Conservation (phyloP, 1,140 invertebrate genomes). For the Pseudomyrmex pallidus region DNA sequence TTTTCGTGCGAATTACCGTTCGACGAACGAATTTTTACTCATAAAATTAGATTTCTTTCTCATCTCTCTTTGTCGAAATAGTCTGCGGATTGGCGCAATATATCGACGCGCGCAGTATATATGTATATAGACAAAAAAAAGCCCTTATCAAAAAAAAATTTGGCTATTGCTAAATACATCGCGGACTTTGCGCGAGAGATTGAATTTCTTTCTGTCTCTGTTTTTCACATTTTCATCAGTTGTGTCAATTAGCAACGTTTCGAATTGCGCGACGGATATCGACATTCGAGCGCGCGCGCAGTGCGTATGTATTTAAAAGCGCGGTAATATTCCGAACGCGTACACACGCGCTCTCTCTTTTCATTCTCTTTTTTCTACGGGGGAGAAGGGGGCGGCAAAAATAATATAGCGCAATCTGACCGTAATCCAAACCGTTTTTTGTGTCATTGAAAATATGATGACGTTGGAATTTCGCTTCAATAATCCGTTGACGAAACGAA, state of each 20-base stretch:
- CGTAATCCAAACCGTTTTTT: constrained; percentile 45
- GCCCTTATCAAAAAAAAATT: neutral
- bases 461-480: constrained; percentile 30
- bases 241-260: too few relatives aligned
- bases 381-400: neutral
- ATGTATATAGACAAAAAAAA: neutral
- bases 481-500: constrained; percentile 14
- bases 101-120: neutral
- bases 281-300: neutral
- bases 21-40: neutral
- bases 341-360: constrained; percentile 8
- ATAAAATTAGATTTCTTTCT: constrained; percentile 9
- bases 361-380: neutral
- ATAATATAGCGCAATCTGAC: constrained; percentile 1
- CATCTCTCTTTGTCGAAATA: constrained; percentile 6
- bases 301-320: constrained; percentile 11
- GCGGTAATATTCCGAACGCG: constrained; percentile 16
- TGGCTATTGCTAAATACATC: neutral
- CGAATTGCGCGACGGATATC: neutral
- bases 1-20: neutral
- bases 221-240: too few relatives aligned
- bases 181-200: neutral
- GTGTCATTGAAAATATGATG: constrained; percentile 36
- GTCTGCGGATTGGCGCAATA: neutral
- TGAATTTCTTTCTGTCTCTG: neutral